A percentile compares a stretch with the other conserved stretches of the same genome.
Evolutionary conservation across 2,797 vertebrate species (phyloP).

Genomic region (Darevskia mixta): DNA sequence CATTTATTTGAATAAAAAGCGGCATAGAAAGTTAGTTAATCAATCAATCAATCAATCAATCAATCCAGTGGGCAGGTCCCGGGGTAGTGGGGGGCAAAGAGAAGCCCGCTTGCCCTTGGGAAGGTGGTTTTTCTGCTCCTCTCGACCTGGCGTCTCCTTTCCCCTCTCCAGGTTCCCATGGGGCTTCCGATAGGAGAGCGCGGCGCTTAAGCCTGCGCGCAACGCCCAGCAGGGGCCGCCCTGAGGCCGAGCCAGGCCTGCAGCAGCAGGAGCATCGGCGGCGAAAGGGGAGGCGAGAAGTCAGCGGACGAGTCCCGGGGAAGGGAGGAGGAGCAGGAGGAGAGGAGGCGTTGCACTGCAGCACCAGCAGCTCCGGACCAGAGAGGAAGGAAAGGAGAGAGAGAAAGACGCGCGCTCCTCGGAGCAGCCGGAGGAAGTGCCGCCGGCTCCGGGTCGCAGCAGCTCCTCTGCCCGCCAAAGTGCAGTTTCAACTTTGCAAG

Average conservation of each 20-base stretch:
- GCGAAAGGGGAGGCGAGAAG: neutral
- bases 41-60: too few species aligned
- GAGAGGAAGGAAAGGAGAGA: neutral
- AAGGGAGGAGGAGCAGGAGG: neutral
- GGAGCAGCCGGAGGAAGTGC: neutral
- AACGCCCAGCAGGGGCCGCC: conserved; percentile 19
- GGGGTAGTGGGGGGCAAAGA: too few species aligned
- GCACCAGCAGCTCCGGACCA: neutral
- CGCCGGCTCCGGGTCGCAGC: neutral
- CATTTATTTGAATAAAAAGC: too few species aligned
- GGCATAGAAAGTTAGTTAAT: too few species aligned
- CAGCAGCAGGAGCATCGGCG: neutral
- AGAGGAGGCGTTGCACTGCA: neutral
- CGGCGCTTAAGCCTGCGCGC: neutral
- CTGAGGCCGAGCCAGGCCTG: neutral
- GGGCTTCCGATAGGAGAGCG: too few species aligned
- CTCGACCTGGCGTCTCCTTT: neutral
- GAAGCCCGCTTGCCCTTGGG: neutral
- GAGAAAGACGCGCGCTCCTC: neutral
- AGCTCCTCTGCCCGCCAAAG: neutral
- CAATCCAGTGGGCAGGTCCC: too few species aligned
- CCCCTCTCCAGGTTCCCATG: neutral
- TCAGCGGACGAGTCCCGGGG: too few species aligned
- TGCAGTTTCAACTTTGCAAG: too few species aligned
- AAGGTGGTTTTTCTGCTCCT: too few species aligned